Conservation (phyloP, 1,140 invertebrate species). For the Scylla paramamosain region DNA sequence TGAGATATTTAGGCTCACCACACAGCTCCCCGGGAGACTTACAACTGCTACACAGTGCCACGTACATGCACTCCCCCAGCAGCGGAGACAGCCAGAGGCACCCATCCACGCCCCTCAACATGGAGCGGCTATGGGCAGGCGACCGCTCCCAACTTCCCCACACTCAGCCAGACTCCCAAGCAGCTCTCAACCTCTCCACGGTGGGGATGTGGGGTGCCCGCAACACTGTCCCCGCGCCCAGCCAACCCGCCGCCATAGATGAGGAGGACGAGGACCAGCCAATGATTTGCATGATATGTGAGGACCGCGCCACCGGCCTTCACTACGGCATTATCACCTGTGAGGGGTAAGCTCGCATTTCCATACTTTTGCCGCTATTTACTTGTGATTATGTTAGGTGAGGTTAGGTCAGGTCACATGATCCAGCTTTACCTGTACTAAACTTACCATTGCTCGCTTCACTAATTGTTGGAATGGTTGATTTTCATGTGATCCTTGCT, state of each 20-base stretch:
- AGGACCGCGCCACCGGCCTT: slow-evolving; percentile 97
- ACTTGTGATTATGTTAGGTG: too few species aligned
- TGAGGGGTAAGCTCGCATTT: slow-evolving; percentile 87
- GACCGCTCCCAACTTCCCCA: slow-evolving; percentile 89
- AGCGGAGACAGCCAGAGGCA: slow-evolving; percentile 70
- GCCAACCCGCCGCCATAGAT: slow-evolving; percentile 58
- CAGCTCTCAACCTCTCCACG: slow-evolving; percentile 78
- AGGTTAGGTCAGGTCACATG: too few species aligned
- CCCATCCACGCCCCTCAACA: slow-evolving; percentile 87
- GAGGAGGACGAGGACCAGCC: slow-evolving; percentile 91
- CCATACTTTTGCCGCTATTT: too few species aligned
- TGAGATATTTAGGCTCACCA: slow-evolving; percentile 62
- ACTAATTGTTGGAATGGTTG: too few species aligned
- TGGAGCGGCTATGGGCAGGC: slow-evolving; percentile 94
- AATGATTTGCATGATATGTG: slow-evolving; percentile 99
- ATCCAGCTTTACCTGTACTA: too few species aligned
- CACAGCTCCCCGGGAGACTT: slow-evolving; percentile 54
- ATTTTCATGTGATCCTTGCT: too few species aligned
- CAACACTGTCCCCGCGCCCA: slow-evolving; percentile 38
- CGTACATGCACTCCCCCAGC: slow-evolving; percentile 75
- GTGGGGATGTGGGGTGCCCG: slow-evolving; percentile 75
- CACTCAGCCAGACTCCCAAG: slow-evolving; percentile 77
- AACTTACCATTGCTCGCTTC: too few species aligned
- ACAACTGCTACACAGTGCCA: slow-evolving; percentile 64
- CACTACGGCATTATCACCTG: slow-evolving; percentile 99